Conservation (phyloP, 2,113 vertebrate genomes). For the Bombycilla garrulus region DNA sequence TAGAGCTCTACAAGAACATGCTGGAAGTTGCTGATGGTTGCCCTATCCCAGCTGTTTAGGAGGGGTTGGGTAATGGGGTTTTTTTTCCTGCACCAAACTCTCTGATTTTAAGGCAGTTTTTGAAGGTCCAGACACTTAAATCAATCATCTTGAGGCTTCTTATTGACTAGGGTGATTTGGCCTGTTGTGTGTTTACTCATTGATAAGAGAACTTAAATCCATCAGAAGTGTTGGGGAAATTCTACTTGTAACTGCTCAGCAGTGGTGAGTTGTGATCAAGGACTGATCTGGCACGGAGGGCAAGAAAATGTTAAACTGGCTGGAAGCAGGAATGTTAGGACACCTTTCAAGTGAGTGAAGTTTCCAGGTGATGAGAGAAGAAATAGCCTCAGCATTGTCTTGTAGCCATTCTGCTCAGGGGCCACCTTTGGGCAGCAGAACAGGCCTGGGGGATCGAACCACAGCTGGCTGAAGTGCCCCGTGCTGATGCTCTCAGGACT, state of each 20-base stretch:
- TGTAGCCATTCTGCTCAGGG: not conserved
- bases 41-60: not conserved
- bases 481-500: not conserved
- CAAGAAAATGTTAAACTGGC: not conserved
- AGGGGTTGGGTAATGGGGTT: accelerated
- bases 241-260: not conserved
- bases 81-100: not conserved
- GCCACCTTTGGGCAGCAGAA: not conserved
- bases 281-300: not conserved
- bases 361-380: not conserved
- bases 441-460: not conserved
- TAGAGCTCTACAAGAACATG: not conserved
- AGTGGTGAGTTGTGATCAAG: not conserved
- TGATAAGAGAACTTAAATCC: not conserved
- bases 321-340: not conserved
- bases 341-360: not conserved
- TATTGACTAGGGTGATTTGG: not conserved
- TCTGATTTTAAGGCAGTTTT: not conserved
- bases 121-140: not conserved
- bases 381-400: not conserved
- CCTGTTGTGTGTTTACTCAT: not conserved
- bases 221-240: not conserved
- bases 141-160: not conserved
- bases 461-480: not conserved
- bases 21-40: not conserved